Conservation (phyloP, 2,888 invertebrate species). For the Nasonovia ribisnigri region DNA sequence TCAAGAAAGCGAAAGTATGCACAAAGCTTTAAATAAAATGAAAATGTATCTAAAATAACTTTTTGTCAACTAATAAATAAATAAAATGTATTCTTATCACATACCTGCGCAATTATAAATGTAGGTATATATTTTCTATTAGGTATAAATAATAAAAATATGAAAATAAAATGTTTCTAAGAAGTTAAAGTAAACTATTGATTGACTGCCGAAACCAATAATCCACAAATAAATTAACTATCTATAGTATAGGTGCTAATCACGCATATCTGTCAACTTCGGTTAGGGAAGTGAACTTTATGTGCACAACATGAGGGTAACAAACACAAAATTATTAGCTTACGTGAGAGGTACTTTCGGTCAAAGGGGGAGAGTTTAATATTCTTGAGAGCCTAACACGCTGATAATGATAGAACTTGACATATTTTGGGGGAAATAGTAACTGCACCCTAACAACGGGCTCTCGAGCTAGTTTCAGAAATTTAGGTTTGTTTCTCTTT, state of each 20-base stretch:
- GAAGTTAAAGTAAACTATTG: background rate
- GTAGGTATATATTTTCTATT: background rate
- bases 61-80: background rate
- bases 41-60: background rate
- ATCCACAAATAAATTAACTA: background rate
- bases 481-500: background rate
- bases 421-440: conserved; percentile 52
- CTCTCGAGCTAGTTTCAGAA: conserved; percentile 23
- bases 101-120: background rate
- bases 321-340: conserved; percentile 37
- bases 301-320: conserved; percentile 15
- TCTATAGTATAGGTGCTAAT: conserved; percentile 17
- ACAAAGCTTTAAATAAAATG: conserved; percentile 5
- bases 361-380: conserved; percentile 58
- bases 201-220: background rate
- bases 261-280: conserved; percentile 55
- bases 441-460: conserved; percentile 35
- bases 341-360: conserved; percentile 44
- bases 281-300: conserved; percentile 35
- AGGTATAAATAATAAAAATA: background rate
- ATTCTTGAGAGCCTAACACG: conserved; percentile 58
- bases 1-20: conserved; percentile 46
- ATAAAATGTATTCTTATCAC: background rate
- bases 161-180: background rate
- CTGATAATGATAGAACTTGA: conserved; percentile 60